Base-by-base conservation (phyloP, 2,113 vertebrate species). In the Ctenodactylus gundi region DNA sequence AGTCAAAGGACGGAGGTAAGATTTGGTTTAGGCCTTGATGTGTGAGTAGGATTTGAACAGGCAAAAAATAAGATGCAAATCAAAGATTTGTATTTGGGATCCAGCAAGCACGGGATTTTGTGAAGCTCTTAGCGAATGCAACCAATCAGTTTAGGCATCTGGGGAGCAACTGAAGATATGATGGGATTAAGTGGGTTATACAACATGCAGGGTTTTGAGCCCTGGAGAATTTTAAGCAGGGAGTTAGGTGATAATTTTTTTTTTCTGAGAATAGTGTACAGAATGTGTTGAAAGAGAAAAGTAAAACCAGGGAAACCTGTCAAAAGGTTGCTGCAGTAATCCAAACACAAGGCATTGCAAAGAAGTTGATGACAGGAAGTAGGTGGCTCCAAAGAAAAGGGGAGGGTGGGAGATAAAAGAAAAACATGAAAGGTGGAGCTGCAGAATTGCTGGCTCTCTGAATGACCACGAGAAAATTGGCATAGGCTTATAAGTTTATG, bases 391-490 rank as follows among this genome's bases (percentile, higher is more conserved):
- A 86, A 58, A 87, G 72, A n/a, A n/a, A n/a, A n/a, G n/a, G n/a
- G n/a, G n/a, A 58, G 31, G 13, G 10, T 4, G 51, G 17, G 4
- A 53, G 18, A 49, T 60, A 76, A 86, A 81, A 77, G 41, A 70
- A 17, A 90, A 15, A 76, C 4, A 29, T 53, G 44, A 77, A 89
- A 94, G 15, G 23, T 76, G 11, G 94, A 68, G 10, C 49, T 88
- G 78, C 9, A 72, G 17, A 84, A 9, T 39, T 84, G 14, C 25
- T 85, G 70, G 27, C 53, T 91, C 6, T 83, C 86, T 91, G 21
- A 90, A 70, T 29, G 29, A 75, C 39, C 58, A 78, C 67, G 21
- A 93, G n/a, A 49, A 94, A 91, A 94, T 18, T 78, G 64, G 12
- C 49, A 82, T 57, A 18, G 20, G 21, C 10, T 78, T 72, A 41